Conservation (phyloP, 2,113 vertebrate species). For the Terrapene triunguis region DNA sequence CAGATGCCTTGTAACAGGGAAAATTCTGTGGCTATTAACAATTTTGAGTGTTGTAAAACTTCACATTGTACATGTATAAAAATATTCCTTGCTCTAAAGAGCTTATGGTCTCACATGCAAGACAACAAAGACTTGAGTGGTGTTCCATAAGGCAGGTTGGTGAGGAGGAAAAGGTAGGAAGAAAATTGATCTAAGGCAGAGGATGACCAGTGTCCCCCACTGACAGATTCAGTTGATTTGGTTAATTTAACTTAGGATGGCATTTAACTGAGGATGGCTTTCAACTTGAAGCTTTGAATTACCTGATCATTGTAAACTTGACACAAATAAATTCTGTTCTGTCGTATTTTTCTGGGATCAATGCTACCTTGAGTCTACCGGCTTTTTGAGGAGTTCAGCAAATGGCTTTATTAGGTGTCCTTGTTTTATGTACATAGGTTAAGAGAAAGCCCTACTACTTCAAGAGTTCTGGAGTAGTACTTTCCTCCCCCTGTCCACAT, state of each 20-base stretch:
- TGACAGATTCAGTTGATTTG: not conserved
- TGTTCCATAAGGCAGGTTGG: not conserved
- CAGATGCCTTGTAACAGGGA: not conserved
- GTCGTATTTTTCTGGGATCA: not conserved
- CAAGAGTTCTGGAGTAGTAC: not conserved
- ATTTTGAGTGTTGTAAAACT: not conserved
- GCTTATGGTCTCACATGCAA: not conserved
- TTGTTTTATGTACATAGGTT: not conserved
- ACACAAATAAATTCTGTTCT: not conserved
- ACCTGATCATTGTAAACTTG: not conserved
- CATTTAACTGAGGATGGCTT: not conserved
- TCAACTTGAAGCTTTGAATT: not conserved
- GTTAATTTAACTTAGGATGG: not conserved
- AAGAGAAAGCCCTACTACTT: not conserved
- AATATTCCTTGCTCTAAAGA: not conserved
- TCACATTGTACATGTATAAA: not conserved
- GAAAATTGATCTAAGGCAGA: not conserved
- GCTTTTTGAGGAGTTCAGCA: not conserved
- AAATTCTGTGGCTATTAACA: not conserved
- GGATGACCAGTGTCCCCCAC: not conserved
- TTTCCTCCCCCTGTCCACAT: not conserved
- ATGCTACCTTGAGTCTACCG: not conserved
- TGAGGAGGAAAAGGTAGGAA: not conserved
- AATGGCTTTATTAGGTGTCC: not conserved
- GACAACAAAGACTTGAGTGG: not conserved